A percentile compares a stretch with the other conserved stretches of the same genome.
phyloP scores from a whole-genome alignment of 2,113 vertebrate genomes.

The Carollia perspicillata region DNA sequence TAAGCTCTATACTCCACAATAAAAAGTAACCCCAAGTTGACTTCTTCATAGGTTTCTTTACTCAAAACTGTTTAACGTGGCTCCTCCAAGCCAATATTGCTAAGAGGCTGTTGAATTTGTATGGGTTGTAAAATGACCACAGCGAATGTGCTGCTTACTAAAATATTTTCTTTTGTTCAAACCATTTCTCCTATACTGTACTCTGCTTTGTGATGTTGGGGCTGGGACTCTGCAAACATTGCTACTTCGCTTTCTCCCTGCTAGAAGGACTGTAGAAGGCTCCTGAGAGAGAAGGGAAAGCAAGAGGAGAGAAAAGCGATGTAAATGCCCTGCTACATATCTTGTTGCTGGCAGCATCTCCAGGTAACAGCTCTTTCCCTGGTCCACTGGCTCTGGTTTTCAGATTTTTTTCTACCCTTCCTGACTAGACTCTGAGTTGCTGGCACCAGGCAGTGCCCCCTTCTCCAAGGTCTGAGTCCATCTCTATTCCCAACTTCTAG shows the following conservation, averaged over 20 bases:
- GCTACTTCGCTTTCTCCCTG: not conserved
- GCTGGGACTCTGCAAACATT: not conserved
- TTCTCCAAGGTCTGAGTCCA: not conserved
- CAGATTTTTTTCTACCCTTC: not conserved
- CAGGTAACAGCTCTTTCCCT: not conserved
- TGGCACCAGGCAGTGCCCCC: not conserved
- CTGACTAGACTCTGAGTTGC: not conserved
- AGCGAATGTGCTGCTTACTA: not conserved
- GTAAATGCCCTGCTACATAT: fast-evolving
- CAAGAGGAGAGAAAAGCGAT: not conserved
- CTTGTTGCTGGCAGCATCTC: not conserved
- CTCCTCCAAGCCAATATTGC: not conserved
- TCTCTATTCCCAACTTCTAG: not conserved
- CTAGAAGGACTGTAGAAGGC: not conserved
- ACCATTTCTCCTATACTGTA: not conserved
- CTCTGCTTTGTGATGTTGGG: not conserved
- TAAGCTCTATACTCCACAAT: not conserved
- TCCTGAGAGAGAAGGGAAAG: not conserved
- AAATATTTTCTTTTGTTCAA: not conserved
- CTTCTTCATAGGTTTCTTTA: not conserved
- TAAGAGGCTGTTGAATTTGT: not conserved
- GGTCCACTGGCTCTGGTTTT: not conserved
- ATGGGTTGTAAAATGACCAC: not conserved
- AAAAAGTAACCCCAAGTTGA: not conserved
- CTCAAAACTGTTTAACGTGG: not conserved